Base-by-base conservation (phyloP, 2,888 invertebrate species). In the Hyppa rectilinea region DNA sequence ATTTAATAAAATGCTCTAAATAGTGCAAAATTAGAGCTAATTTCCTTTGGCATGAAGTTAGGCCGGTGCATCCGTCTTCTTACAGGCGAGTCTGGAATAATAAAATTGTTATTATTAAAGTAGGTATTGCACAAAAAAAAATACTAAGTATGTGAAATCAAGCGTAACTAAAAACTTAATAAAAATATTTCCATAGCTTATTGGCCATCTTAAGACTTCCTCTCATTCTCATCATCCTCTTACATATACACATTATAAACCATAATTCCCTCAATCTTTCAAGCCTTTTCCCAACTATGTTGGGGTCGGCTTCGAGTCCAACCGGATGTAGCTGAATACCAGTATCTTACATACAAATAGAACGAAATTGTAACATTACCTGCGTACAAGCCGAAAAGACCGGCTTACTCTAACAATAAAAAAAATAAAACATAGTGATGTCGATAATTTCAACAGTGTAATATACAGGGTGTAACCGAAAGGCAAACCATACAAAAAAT, bases 41-140 rank as follows among this genome's bases (percentile, higher is more conserved):
- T 80, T 81, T 82, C 81, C 87, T 88, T 88, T 88, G 88, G 88
- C 75, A 82, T 85, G 20, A 49, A 58, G 71, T 71, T 67, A 49
- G 60, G 20, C 36, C 49, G n/a, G n/a, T 38, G 50, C 59, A 50
- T 53, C n/a, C 31, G 31, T 74, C 66, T 70, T 74, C 61, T 74
- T 60, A 84, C 26, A 85, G 85, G 3, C 73, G 85, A 7, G 84
- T 85, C 84, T 85, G 84, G 9, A 85, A 85, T 62, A 34, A 49
- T 50, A 64, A 76, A 36, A 23, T 75, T 38, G 7, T 12, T 26
- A 4, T 12, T 43, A 65, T 64, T 63, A 55, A 56, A 56, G 1
- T n/a, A n/a, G n/a, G n/a, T 29, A 34, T 47, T 26, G 40, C 7
- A 12, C 3, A 34, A 29, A 38, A 0, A n/a, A 10, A 36, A 34